These are phyloP conservation scores for Andrena chrysosceles DNA, from an alignment of 2,888 invertebrate species.

Conservation along the genomic window DNA sequence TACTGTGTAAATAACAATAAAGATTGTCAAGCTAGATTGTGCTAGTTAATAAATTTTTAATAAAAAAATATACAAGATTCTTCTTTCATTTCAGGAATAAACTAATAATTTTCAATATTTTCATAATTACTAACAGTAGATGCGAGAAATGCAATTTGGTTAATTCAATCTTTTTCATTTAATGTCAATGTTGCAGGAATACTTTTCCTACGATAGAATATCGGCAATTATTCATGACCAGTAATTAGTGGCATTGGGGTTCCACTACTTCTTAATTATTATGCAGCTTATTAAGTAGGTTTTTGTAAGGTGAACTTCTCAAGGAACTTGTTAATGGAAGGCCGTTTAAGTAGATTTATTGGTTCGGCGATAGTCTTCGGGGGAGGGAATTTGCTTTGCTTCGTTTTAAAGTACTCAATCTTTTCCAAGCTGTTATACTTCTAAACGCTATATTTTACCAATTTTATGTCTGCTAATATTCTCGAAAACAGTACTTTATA, in stretches of 20 bases:
- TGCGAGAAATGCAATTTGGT: neutral
- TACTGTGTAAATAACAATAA: no score
- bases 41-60: no score
- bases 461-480: neutral
- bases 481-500: neutral
- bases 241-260: conserved; percentile 20
- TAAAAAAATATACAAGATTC: no score
- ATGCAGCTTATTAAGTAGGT: conserved; percentile 41
- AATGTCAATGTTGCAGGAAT: no score
- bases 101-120: no score
- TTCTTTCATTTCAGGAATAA: no score
- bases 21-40: no score
- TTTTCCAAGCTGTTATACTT: neutral
- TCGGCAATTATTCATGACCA: neutral
- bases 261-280: conserved; percentile 29
- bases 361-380: conserved; percentile 11
- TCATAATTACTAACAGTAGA: no score
- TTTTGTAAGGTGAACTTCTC: conserved; percentile 28
- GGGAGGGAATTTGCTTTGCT: neutral
- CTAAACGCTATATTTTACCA: conserved; percentile 5
- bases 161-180: neutral
- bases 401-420: neutral
- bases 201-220: neutral
- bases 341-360: conserved; percentile 30
- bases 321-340: conserved; percentile 3